A percentile compares a stretch with the other conserved stretches of the same genome.
Evolutionary conservation across 1,140 invertebrate species (phyloP).

Genomic region (Zaprionus capensis): DNA sequence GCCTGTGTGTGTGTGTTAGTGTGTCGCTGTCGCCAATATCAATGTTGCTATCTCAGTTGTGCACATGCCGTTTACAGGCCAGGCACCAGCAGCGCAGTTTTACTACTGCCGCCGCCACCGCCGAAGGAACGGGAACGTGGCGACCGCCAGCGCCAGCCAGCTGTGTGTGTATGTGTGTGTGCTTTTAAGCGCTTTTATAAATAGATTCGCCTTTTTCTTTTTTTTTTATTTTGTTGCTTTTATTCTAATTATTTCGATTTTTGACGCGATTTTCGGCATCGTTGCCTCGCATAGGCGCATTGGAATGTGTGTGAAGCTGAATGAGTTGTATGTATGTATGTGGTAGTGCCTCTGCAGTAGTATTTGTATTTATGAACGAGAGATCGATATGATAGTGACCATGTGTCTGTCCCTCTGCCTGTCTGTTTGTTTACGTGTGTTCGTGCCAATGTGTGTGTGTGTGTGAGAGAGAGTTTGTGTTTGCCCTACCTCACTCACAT

Average conservation of each 20-base stretch:
- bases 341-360: slow-evolving; percentile 19
- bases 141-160: slow-evolving; percentile 46
- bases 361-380: slow-evolving; percentile 51
- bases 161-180: slow-evolving; percentile 51
- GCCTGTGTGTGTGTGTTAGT: slow-evolving; percentile 43
- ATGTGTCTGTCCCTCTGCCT: slow-evolving; percentile 46
- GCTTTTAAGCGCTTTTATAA: slow-evolving; percentile 74
- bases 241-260: slow-evolving; percentile 77
- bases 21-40: slow-evolving; percentile 63
- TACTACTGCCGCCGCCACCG: slow-evolving; percentile 56
- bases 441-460: slow-evolving; percentile 25
- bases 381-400: slow-evolving; percentile 57
- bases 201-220: slow-evolving; percentile 68
- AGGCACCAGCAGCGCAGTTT: slow-evolving; percentile 50
- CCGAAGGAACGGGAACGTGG: slow-evolving; percentile 39
- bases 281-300: slow-evolving; percentile 40
- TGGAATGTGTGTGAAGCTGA: slow-evolving; percentile 57
- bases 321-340: slow-evolving; percentile 47
- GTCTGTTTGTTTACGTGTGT: slow-evolving; percentile 43
- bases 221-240: slow-evolving; percentile 71
- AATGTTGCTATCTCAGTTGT: slow-evolving; percentile 67
- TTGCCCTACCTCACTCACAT: slow-evolving; percentile 22
- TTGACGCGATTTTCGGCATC: slow-evolving; percentile 61
- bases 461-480: slow-evolving; percentile 53
- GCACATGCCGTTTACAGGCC: slow-evolving; percentile 45